A percentile compares a stretch with the other conserved stretches of the same genome.
Conservation (phyloP, 1,140 invertebrate genomes). For the Caerostris darwini region DNA sequence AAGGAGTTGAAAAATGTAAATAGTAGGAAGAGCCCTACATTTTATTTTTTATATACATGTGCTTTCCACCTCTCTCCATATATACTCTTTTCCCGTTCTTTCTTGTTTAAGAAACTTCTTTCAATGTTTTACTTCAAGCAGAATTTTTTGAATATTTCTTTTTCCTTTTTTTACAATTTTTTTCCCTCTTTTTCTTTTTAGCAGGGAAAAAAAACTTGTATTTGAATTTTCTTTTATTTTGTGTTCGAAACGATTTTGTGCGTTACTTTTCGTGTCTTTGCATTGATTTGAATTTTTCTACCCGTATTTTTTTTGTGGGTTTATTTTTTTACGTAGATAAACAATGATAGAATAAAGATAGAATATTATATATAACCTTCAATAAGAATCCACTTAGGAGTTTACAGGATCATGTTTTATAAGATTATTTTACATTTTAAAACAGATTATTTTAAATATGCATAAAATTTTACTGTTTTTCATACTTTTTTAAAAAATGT, state of each 20-base stretch:
- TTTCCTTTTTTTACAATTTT: neutral
- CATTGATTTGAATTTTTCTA: constrained; percentile 24
- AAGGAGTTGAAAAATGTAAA: constrained; percentile 56
- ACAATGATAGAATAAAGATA: too few species aligned
- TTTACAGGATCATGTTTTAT: too few species aligned
- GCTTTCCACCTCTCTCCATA: neutral
- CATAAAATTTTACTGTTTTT: too few species aligned
- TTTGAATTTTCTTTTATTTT: constrained; percentile 3
- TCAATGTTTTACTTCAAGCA: constrained; percentile 22
- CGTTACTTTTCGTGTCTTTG: neutral
- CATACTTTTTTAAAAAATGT: too few species aligned
- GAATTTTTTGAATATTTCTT: neutral
- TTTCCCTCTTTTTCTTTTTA: neutral
- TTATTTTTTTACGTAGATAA: neutral
- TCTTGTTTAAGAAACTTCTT: constrained; percentile 55
- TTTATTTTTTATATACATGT: constrained; percentile 29
- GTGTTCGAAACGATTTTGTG: neutral
- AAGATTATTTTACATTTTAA: too few species aligned
- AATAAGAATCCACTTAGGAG: too few species aligned
- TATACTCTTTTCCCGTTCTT: neutral
- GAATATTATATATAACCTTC: too few species aligned
- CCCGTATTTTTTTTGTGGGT: neutral
- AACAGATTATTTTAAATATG: too few species aligned
- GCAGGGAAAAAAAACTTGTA: neutral
- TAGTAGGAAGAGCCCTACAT: neutral